Conservation (phyloP, 2,888 invertebrate genomes). For the Thyatira batis region DNA sequence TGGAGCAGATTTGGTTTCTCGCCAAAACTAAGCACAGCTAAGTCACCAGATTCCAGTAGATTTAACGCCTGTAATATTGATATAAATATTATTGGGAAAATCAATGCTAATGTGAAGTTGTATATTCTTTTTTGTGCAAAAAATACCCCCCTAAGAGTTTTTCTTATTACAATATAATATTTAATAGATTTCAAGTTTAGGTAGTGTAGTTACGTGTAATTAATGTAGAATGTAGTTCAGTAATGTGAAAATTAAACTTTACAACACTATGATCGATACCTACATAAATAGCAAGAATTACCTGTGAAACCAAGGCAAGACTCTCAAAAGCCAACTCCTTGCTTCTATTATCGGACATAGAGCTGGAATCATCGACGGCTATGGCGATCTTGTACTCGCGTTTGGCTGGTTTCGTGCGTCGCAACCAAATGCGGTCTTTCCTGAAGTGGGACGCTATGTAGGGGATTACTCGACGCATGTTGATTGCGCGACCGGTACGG, state of each 20-base stretch:
- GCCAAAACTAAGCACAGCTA: slow-evolving; percentile 96
- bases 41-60: slow-evolving; percentile 95
- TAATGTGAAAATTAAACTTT: too few species aligned
- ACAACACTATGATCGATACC: too few species aligned
- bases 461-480: slow-evolving; percentile 98
- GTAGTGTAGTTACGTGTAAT: too few species aligned
- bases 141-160: too few species aligned
- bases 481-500: slow-evolving; percentile 97
- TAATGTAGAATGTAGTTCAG: too few species aligned
- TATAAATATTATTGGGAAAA: background rate
- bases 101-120: background rate
- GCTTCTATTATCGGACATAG: slow-evolving; percentile 94
- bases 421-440: slow-evolving; percentile 99
- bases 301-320: slow-evolving; percentile 92
- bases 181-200: too few species aligned
- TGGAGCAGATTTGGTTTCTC: slow-evolving; percentile 93
- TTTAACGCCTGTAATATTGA: slow-evolving; percentile 86
- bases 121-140: too few species aligned
- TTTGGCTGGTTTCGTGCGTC: slow-evolving; percentile 96
- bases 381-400: slow-evolving; percentile 97
- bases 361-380: slow-evolving; percentile 97
- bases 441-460: slow-evolving; percentile 99
- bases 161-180: background rate
- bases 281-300: too few species aligned
- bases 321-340: slow-evolving; percentile 97